Evolutionary conservation across 2,888 invertebrate species (phyloP), one percentile per base, ranked within the genome.

Genomic region (Phaedon cochleariae): DNA sequence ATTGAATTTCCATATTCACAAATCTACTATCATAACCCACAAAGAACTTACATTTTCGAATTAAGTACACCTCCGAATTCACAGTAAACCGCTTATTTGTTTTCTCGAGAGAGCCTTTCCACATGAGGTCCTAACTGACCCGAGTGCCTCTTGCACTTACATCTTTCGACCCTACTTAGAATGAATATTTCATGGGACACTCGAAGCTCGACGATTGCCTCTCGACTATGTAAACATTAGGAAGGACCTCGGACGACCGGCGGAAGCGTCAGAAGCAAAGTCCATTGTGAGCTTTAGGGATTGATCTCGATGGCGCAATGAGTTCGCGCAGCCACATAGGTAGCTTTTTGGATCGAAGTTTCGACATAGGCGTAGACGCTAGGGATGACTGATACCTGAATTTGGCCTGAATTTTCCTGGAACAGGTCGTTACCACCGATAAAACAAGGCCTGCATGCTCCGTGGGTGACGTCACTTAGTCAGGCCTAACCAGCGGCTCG

Each of bases 281-380:
- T 64, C 64, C 62, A 57, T 64, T 54, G 66, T 46, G 52, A 60
- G 67, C 66, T 67, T 62, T 37, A 58, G 59, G 67, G 60, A 62
- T 65, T 64, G 62, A 67, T 54, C 54, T 48, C 31, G 17, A 15
- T 22, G 51, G 68, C 68, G 68, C 68, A 69, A 10, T 41, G n/a
- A 37, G 18, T 45, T 57, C 31, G 64, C 68, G 68, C 68, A 69
- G 26, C 46, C 53, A 52, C 51, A 15, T 29, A 49, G 45, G n/a
- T n/a, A 37, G 54, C 59, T 55, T 51, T 51, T 52, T 18, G 61
- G 68, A 68, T 68, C 68, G 68, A 68, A 68, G 34, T 55, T 49
- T 51, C 21, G 22, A 59, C 64, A 64, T 34, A n/a, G 52, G 59
- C 60, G 64, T 59, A 41, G 45, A 45, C 0, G 37, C 12, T n/a